phyloP scores from a whole-genome alignment of 2,888 invertebrate species.

The Macropis europaea region DNA sequence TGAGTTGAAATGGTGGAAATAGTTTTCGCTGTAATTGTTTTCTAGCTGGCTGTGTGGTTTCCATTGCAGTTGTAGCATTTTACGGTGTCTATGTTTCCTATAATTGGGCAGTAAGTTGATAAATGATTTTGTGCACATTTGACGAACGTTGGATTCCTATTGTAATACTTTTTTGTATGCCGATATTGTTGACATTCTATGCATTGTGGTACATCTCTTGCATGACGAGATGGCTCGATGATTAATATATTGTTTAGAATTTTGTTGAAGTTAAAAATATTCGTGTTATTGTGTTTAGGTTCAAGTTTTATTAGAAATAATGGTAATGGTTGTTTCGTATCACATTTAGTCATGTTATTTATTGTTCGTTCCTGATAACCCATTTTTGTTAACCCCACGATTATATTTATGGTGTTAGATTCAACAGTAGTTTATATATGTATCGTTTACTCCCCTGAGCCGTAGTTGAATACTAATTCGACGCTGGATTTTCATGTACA shows the following conservation, averaged over 20 bases:
- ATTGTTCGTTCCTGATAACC: neutral
- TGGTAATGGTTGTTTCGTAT: neutral
- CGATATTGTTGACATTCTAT: neutral
- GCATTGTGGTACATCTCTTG: neutral
- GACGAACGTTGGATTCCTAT: neutral
- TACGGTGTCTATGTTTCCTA: neutral
- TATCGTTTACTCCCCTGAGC: too few relatives aligned
- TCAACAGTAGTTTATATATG: too few relatives aligned
- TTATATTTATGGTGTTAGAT: too few relatives aligned
- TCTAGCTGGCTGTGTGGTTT: neutral
- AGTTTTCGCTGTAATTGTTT: neutral
- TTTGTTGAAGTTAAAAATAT: neutral
- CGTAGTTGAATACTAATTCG: too few relatives aligned
- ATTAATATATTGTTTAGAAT: neutral
- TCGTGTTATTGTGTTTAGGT: neutral
- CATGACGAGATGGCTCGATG: neutral
- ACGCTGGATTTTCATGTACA: too few relatives aligned
- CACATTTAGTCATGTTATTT: neutral
- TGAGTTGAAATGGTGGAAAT: too few relatives aligned
- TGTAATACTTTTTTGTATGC: neutral
- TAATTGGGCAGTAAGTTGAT: neutral
- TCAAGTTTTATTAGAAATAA: slow-evolving; percentile 3
- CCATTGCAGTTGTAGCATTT: neutral
- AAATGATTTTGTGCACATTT: neutral
- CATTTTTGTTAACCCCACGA: neutral